phyloP scores from a whole-genome alignment of 2,113 vertebrate genomes.

The Bubo bubo region DNA sequence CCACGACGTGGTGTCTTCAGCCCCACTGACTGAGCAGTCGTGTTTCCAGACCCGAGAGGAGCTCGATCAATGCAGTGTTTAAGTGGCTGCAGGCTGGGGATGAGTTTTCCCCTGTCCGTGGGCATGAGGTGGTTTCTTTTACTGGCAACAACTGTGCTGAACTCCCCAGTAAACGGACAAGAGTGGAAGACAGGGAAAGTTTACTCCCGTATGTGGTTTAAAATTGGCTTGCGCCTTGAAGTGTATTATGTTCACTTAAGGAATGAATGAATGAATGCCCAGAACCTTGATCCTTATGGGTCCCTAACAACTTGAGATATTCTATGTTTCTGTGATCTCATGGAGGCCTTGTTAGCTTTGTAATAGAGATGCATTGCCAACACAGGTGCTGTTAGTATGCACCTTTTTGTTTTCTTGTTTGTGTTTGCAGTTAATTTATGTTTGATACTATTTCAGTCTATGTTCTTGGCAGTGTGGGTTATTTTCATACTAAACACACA shows the following conservation, averaged over 20 bases:
- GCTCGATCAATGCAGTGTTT: rapidly evolving
- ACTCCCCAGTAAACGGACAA: background rate
- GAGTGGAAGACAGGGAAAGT: background rate
- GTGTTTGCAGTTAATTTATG: background rate
- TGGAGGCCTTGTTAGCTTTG: background rate
- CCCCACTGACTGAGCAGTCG: rapidly evolving
- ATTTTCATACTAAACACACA: background rate
- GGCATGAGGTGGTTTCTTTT: background rate
- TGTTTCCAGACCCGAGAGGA: background rate
- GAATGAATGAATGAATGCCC: background rate
- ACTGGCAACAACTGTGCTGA: background rate
- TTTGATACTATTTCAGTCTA: background rate
- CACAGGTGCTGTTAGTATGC: background rate
- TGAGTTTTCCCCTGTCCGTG: background rate
- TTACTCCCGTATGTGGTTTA: rapidly evolving
- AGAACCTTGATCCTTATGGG: background rate
- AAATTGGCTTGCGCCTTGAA: background rate
- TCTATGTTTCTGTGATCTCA: background rate
- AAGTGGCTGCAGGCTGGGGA: background rate
- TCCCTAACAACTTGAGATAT: background rate
- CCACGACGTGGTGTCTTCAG: rapidly evolving
- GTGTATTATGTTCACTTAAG: background rate
- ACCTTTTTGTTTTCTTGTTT: background rate
- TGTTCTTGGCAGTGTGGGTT: background rate
- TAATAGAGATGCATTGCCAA: background rate